Base-by-base conservation (phyloP, 2,797 vertebrate species). In the Myotis findleyi region DNA sequence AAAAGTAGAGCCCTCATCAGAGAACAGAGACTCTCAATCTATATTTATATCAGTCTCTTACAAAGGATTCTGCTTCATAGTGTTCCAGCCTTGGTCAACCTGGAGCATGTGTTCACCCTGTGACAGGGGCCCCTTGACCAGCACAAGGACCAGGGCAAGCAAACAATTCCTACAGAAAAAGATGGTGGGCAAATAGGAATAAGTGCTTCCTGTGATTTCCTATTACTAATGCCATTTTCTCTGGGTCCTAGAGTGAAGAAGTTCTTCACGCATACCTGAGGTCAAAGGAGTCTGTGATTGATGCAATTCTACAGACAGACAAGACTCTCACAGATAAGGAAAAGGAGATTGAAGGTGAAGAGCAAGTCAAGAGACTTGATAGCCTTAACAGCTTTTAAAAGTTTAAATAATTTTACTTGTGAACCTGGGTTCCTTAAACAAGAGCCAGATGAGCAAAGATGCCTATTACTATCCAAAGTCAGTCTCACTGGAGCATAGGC, bases 271-370 rank as follows among this genome's bases (percentile, higher is more conserved):
- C 57, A 23, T 97, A 95, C 21, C 59, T 96, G 33, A 23, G 25
- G 5, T 95, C 91, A 64, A 96, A 55, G 86, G 53, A 97, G 13
- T 47, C 68, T 5, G 0, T 93, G 20, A 92, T 0, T 18, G 68
- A 88, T n/a, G 7, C 89, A 47, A 92, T 97, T 93, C 47, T 97
- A 53, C 90, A 91, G n/a, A 91, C 72, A 72, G 97, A 97, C n/a
- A 55, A 92, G 79, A 76, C 6, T 33, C 94, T 98, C 57, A 77
- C 84, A 30, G 76, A 77, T 79, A 97, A 94, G 33, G 85, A 97
- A 71, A 96, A 94, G 53, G 73, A 96, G 14, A 66, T 93, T 13
- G 96, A 95, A 92, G 96, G 98, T 97, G 25, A 96, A 96, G 1
- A 80, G n/a, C 6, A 7, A 18, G 2, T 64, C 62, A 80, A 71